Evolutionary conservation across 2,797 vertebrate species (phyloP), one percentile per base, ranked within the genome.

Genomic region (Eulemur rubriventer): DNA sequence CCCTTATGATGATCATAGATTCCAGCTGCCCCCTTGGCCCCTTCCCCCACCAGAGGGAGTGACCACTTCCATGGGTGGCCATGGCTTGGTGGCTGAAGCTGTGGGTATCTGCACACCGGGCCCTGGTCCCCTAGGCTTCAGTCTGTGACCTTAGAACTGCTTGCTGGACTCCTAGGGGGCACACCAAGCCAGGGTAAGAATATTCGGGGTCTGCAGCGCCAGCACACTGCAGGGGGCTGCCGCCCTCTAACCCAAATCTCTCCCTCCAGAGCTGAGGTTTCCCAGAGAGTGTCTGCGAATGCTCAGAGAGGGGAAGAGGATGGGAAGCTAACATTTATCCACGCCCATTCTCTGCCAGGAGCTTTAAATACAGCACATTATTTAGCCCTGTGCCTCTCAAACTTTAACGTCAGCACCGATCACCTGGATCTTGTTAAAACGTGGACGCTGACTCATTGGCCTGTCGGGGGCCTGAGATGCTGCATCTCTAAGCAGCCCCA

Each of bases 351-450:
- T 5, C 48, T 17, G 11, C 46, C 38, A 30, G 57, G 65, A 18
- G 70, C 18, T 83, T 52, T 17, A 1, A 35, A 4, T 4, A 2
- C 0, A 0, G 10, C 46, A 3, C 4, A 13, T 2, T 28, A 14
- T 50, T 48, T 1, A 26, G 48, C 48, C 75, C 11, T 3, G 28
- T 1, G 1, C 38, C 50, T 55, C 75, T 30, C 30, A 30, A 8
- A 48, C 33, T 38, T 38, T 11, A 9, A 38, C 0, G 10, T n/a
- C 20, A 26, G 26, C 4, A 7, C 4, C 1, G 28, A 6, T 18
- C 61, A 33, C 61, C 33, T 30, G 55, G 57, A 5, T 50, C 92
- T 35, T 28, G 41, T n/a, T 43, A 59, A 41, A 57, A 20, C 0
- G 8, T 10, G 0, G 55, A 13, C 22, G 17, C 48, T 33, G 43